Conservation (phyloP, 1,140 invertebrate genomes). For the Laodelphax striatellus region DNA sequence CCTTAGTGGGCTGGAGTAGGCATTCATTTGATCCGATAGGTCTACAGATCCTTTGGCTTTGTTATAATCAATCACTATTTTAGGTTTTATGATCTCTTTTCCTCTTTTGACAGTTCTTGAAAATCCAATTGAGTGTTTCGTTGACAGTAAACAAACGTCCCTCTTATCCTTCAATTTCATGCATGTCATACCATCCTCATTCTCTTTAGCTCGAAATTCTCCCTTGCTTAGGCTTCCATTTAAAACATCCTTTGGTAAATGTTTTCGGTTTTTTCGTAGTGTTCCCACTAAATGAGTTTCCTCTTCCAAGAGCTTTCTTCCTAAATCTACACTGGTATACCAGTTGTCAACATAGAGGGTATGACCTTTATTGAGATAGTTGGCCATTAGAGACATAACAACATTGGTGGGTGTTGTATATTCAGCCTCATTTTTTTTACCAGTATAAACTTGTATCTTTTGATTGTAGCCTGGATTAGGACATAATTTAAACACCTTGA, state of each 20-base stretch:
- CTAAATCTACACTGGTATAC: conserved; percentile 15
- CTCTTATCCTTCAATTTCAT: conserved; percentile 24
- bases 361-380: conserved; percentile 12
- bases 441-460: conserved; percentile 17
- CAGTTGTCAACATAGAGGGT: conserved; percentile 14
- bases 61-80: conserved; percentile 29
- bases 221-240: conserved; percentile 8
- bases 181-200: conserved; percentile 14
- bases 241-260: conserved; percentile 9
- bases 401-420: conserved; percentile 17
- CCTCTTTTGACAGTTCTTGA: conserved; percentile 20
- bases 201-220: conserved; percentile 7
- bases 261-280: conserved; percentile 14
- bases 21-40: conserved; percentile 29
- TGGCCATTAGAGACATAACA: conserved; percentile 19
- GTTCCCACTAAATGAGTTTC: conserved; percentile 15
- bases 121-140: conserved; percentile 15
- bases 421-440: conserved; percentile 1
- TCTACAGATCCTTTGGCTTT: conserved; percentile 29
- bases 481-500: conserved; percentile 23
- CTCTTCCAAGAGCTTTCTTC: conserved; percentile 7
- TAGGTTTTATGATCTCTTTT: conserved; percentile 17
- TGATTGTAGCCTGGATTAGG: conserved; percentile 17
- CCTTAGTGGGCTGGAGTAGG: conserved; percentile 27
- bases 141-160: conserved; percentile 20